Evolutionary conservation across 2,797 vertebrate species (phyloP).

Genomic region (Falco columbarius): DNA sequence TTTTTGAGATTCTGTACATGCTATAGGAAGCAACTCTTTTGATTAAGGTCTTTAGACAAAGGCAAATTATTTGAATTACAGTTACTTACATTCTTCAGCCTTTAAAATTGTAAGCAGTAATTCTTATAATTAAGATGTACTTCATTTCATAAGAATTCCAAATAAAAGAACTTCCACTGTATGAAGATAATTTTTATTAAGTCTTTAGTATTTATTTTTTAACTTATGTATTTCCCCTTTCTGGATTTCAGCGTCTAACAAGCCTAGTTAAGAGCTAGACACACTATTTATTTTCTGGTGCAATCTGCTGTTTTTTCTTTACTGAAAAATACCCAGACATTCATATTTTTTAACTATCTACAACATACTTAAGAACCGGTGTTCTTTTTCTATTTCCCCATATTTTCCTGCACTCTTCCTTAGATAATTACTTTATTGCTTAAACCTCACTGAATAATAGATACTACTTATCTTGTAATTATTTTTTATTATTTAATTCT

Average conservation of each 20-base stretch:
- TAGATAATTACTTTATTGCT: not conserved
- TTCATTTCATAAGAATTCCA: not conserved
- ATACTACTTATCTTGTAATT: not conserved
- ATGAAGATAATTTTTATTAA: not conserved
- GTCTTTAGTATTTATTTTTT: not conserved
- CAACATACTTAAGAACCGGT: not conserved
- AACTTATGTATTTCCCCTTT: not conserved
- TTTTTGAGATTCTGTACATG: not conserved
- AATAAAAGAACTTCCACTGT: not conserved
- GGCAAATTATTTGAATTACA: not conserved
- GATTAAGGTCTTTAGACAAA: not conserved
- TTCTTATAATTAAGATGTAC: not conserved
- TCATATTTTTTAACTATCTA: not conserved
- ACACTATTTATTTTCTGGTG: not conserved
- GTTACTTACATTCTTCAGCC: not conserved
- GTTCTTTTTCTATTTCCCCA: not conserved
- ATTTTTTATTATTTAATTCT: not conserved
- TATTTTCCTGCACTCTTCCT: not conserved
- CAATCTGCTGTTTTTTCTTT: not conserved
- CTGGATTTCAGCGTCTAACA: not conserved
- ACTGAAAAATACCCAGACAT: not conserved
- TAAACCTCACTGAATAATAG: not conserved
- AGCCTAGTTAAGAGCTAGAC: not conserved
- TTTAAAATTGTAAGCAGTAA: not conserved
- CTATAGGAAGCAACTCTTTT: not conserved